Base-by-base conservation (phyloP, 2,113 vertebrate species). In the Electrona antarctica region DNA sequence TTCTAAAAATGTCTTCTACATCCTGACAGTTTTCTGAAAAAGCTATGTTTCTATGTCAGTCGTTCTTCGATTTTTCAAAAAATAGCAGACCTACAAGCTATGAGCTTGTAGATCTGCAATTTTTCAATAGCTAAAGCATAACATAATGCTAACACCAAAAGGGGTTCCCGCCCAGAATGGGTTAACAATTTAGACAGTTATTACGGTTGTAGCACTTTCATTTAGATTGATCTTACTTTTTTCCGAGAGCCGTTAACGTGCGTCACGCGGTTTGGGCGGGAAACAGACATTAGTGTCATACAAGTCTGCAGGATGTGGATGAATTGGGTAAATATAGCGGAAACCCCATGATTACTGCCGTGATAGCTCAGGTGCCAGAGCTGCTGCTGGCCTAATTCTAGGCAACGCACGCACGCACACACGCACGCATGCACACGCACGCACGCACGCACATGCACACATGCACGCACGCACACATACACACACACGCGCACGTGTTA, bases 211-310 rank as follows among this genome's bases (percentile, higher is more conserved):
- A 83, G 82, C 66, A 55, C 77, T 87, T 78, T 89, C 79, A 82
- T 88, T 89, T 78, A 66, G 76, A 88, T 86, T 70, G 51, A 79
- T 90, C 79, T 78, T 55, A 64, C 69, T 84, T 85, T 73, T 87
- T 70, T 83, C 81, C 81, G 49, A 85, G 88, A 90, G 84, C 82
- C 64, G 74, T 91, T 89, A 91, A 86, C 81, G 76, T 73, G 76
- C 54, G 46, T 89, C 81, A 74, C 86, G 81, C 85, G 78, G 80
- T 64, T 75, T 81, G 14, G 0, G 57, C 70, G 78, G 81, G 77
- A 91, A 90, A 85, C 82, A 82, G 74, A 82, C 90, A 89, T 93
- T 90, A 93, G 77, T 90, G 89, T 92, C 91, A 85, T 60, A 85
- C 77, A 56, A 60, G 73, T 85, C 84, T 77, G 76, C 76, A 59